Percentiles rank a stretch among this genome's conserved stretches.
Conservation (phyloP, 2,113 vertebrate genomes). For the Neodon shergylaensis region DNA sequence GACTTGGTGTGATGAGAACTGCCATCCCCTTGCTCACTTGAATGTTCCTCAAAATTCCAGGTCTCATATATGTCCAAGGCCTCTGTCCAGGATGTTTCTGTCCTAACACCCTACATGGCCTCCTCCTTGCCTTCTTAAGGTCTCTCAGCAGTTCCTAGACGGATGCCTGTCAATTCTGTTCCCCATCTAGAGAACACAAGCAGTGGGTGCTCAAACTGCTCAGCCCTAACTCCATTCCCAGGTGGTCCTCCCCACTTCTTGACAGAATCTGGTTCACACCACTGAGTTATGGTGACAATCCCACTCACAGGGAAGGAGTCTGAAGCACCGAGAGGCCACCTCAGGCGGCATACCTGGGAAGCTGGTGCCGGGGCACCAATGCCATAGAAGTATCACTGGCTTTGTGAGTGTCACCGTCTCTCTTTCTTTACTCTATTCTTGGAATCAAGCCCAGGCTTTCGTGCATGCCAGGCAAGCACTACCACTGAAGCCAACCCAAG, state of each 20-base stretch:
- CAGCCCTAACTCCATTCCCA: background rate
- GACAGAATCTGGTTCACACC: background rate
- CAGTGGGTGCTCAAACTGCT: background rate
- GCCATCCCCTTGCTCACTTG: too few species aligned
- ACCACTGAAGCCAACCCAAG: background rate
- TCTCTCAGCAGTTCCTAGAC: background rate
- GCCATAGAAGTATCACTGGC: background rate
- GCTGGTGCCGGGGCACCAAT: background rate
- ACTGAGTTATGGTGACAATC: background rate
- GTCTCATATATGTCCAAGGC: background rate
- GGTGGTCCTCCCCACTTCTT: too few species aligned
- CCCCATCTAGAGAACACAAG: background rate
- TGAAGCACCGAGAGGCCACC: background rate
- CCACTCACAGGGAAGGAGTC: background rate
- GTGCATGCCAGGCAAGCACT: background rate
- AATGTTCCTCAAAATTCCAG: background rate
- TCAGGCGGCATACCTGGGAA: background rate
- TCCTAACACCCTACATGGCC: too few species aligned
- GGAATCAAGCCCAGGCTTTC: background rate
- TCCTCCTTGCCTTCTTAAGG: background rate
- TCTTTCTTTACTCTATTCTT: background rate
- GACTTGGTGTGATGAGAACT: background rate
- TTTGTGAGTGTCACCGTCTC: background rate
- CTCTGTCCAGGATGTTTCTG: background rate
- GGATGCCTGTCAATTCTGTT: background rate